phyloP scores from a whole-genome alignment of 2,888 invertebrate genomes.

The Colostygia pectinataria region DNA sequence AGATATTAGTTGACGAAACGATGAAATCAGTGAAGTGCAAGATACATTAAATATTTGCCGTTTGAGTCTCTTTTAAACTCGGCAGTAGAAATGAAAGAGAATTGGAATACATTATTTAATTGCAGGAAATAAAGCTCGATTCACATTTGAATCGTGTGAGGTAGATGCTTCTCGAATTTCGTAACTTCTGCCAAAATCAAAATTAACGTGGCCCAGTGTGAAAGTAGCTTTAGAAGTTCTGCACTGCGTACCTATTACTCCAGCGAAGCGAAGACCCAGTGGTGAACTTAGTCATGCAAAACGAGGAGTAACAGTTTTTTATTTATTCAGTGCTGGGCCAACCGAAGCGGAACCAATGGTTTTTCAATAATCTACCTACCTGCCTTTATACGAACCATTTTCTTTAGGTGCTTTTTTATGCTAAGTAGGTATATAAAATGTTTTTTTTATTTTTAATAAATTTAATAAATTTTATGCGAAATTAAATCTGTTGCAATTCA shows the following conservation, averaged over 20 bases:
- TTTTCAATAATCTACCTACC: constrained; percentile 9
- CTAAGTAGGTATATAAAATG: no score
- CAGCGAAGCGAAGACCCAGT: background rate
- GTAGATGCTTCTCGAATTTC: no score
- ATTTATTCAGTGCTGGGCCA: constrained; percentile 3
- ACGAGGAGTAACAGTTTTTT: background rate
- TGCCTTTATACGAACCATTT: no score
- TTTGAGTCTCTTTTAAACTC: constrained; percentile 1
- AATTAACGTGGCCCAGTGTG: background rate
- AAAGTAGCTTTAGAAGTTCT: background rate
- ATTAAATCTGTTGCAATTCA: no score
- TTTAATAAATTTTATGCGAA: no score
- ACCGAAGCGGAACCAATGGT: background rate
- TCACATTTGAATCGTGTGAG: background rate
- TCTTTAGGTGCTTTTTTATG: no score
- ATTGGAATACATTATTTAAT: no score
- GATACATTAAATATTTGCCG: constrained; percentile 7
- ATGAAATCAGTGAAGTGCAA: constrained; percentile 25
- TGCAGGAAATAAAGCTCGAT: background rate
- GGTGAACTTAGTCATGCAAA: constrained; percentile 4
- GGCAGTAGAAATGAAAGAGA: no score
- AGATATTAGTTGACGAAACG: no score
- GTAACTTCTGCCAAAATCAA: no score
- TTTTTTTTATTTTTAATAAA: no score
- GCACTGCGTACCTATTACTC: background rate